Evolutionary conservation across 1,140 invertebrate genomes (phyloP).

Genomic region (Galleria mellonella): DNA sequence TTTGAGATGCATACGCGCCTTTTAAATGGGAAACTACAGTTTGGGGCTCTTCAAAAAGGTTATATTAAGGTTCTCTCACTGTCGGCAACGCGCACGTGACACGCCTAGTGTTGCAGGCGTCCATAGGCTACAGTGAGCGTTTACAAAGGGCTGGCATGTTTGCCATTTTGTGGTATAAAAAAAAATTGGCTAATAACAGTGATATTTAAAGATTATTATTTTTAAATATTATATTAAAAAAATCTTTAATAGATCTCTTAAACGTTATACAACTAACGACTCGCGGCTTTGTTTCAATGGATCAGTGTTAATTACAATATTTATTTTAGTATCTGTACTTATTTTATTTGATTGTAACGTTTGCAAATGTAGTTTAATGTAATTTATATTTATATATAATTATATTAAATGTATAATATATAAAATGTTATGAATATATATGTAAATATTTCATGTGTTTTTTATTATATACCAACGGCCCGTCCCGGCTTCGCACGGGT

Average conservation of each 20-base stretch:
- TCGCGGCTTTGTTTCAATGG: neutral
- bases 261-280: neutral
- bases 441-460: neutral
- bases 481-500: no score
- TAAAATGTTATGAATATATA: neutral
- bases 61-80: no score
- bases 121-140: no score
- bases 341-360: slow-evolving; percentile 4
- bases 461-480: no score
- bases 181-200: no score
- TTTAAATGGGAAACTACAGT: no score
- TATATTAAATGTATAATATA: slow-evolving; percentile 1
- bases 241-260: neutral
- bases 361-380: slow-evolving; percentile 12
- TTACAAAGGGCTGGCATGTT: no score
- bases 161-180: no score
- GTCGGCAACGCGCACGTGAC: no score
- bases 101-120: no score
- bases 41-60: no score
- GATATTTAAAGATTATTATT: neutral
- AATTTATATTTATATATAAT: slow-evolving; percentile 8
- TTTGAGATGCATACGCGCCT: no score
- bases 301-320: slow-evolving; percentile 4
- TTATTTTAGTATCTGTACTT: slow-evolving; percentile 4
- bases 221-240: neutral